Conservation (phyloP, 2,113 vertebrate genomes). For the Malurus alboscapulatus region DNA sequence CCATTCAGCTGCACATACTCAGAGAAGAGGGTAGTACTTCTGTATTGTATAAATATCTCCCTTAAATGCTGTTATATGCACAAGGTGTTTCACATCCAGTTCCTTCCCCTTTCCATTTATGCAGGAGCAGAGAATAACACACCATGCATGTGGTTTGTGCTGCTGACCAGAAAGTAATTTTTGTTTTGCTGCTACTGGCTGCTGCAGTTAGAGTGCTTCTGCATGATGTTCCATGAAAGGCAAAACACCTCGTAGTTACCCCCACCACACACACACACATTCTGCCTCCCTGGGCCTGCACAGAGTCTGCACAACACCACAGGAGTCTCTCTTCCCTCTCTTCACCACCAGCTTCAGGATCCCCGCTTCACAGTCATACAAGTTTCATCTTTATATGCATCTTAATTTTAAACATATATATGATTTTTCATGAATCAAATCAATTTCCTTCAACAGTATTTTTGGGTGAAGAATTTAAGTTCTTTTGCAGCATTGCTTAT, state of each 20-base stretch:
- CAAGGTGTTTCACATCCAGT: neutral
- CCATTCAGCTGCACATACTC: neutral
- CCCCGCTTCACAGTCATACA: fast-evolving
- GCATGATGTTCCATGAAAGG: neutral
- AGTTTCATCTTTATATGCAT: neutral
- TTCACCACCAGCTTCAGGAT: neutral
- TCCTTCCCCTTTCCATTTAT: conserved; percentile 17
- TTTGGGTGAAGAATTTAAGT: neutral
- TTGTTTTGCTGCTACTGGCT: neutral
- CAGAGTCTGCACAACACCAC: neutral
- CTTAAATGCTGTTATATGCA: neutral
- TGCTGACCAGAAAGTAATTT: neutral
- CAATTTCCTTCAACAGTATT: neutral
- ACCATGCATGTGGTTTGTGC: neutral
- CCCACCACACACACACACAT: neutral
- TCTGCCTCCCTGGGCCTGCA: neutral
- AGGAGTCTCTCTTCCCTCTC: neutral
- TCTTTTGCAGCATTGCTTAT: neutral
- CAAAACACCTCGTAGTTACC: fast-evolving
- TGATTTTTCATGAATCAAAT: neutral
- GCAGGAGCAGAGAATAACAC: neutral
- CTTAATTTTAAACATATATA: neutral
- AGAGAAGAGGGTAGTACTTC: neutral
- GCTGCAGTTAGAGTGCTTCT: neutral
- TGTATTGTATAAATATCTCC: neutral